Percentiles rank a stretch among this genome's conserved stretches.
These are phyloP conservation scores for Phyllopteryx taeniolatus DNA, from an alignment of 2,113 vertebrate genomes.

Conservation along the genomic window DNA sequence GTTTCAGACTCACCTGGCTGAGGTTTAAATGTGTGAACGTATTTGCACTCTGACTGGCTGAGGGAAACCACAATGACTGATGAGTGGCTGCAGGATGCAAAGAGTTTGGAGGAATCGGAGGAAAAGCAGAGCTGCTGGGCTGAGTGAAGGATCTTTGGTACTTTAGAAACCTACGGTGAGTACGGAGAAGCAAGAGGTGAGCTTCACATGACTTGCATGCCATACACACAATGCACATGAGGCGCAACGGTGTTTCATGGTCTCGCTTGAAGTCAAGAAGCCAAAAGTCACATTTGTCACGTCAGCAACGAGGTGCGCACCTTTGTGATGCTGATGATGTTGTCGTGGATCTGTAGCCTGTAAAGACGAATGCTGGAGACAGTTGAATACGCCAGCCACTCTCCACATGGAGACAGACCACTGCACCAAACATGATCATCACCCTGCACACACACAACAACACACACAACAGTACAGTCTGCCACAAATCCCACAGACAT, in stretches of 20 bases:
- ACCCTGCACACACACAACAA: slow-evolving; percentile 71
- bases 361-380: slow-evolving; percentile 81
- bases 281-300: not conserved
- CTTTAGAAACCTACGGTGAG: slow-evolving; percentile 75
- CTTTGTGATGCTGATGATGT: slow-evolving; percentile 76
- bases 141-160: slow-evolving; percentile 73
- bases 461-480: not conserved
- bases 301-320: slow-evolving; percentile 57
- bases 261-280: not conserved
- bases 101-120: slow-evolving; percentile 79
- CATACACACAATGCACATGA: not conserved
- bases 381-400: slow-evolving; percentile 85
- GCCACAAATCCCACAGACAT: too few relatives aligned
- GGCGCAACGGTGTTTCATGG: not conserved
- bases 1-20: slow-evolving; percentile 73
- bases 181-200: not conserved
- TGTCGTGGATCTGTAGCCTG: slow-evolving; percentile 64
- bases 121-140: slow-evolving; percentile 87
- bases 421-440: slow-evolving; percentile 88
- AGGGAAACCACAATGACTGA: slow-evolving; percentile 76
- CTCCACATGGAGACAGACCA: slow-evolving; percentile 83
- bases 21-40: slow-evolving; percentile 73
- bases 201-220: not conserved
- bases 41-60: slow-evolving; percentile 70
- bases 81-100: slow-evolving; percentile 74